phyloP scores from a whole-genome alignment of 1,140 invertebrate species.

The Drosophila chauvacae region DNA sequence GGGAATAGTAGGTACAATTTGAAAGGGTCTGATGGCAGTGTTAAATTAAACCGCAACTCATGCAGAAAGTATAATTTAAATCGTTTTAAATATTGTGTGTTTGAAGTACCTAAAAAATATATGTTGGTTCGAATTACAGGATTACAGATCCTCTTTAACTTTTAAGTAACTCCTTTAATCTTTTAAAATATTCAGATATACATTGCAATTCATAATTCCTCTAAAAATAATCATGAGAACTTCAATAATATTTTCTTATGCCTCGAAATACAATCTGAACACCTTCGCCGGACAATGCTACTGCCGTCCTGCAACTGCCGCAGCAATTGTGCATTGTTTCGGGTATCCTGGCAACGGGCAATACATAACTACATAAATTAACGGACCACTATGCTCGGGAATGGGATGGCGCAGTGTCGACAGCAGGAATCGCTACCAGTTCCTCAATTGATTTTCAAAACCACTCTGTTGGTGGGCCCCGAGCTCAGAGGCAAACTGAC shows the following conservation, averaged over 20 bases:
- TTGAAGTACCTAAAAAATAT: neutral
- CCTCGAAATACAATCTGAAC: conserved; percentile 46
- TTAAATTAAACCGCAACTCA: conserved; percentile 3
- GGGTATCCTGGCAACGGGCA: conserved; percentile 34
- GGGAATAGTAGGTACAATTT: neutral
- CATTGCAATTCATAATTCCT: too few species aligned
- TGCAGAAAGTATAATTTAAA: neutral
- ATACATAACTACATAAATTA: conserved; percentile 77
- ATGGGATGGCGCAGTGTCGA: conserved; percentile 60
- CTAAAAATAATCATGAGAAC: neutral
- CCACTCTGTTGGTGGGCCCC: conserved; percentile 68
- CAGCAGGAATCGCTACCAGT: conserved; percentile 78
- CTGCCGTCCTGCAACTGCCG: conserved; percentile 15
- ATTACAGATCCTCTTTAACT: too few species aligned
- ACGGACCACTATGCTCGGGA: conserved; percentile 51
- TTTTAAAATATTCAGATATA: neutral
- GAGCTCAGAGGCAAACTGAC: conserved; percentile 34
- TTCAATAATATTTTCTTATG: neutral
- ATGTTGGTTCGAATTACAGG: too few species aligned
- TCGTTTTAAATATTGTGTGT: neutral
- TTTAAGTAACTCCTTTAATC: neutral
- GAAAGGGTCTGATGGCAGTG: neutral
- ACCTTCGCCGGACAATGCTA: conserved; percentile 42
- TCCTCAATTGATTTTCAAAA: conserved; percentile 76
- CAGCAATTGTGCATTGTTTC: conserved; percentile 63